These are phyloP conservation scores for Huso huso DNA, from an alignment of 2,797 vertebrate genomes.

Conservation along the genomic window DNA sequence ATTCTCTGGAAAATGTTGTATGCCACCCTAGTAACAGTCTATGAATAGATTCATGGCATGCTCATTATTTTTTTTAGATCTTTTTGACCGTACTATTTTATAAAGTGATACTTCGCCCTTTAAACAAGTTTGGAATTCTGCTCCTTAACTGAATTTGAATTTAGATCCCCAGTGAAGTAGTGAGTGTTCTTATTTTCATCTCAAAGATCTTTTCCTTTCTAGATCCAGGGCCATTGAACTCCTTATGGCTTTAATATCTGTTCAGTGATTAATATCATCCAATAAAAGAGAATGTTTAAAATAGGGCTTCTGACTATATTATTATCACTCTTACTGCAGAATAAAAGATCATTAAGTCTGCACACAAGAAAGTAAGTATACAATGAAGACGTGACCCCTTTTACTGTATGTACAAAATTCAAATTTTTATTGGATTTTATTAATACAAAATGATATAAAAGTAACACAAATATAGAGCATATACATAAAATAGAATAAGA, in stretches of 20 bases:
- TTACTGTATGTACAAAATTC: too few relatives aligned
- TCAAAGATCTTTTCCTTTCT: slow-evolving; percentile 15
- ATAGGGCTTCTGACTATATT: too few relatives aligned
- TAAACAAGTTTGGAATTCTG: slow-evolving; percentile 17
- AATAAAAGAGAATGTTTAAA: neutral
- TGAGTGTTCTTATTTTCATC: slow-evolving; percentile 12
- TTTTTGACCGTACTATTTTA: slow-evolving; percentile 12
- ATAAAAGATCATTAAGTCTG: too few relatives aligned
- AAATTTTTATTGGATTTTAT: too few relatives aligned
- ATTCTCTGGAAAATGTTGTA: slow-evolving; percentile 3
- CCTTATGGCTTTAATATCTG: slow-evolving; percentile 11
- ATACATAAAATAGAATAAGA: too few relatives aligned
- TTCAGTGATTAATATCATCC: slow-evolving; percentile 10
- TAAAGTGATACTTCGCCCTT: slow-evolving; percentile 8
- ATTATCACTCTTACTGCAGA: too few relatives aligned
- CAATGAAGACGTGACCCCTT: too few relatives aligned
- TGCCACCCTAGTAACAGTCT: slow-evolving; percentile 3
- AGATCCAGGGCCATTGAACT: slow-evolving; percentile 22
- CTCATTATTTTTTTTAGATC: slow-evolving; percentile 4
- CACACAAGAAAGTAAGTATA: too few relatives aligned
- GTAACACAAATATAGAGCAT: too few relatives aligned
- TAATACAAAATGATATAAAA: too few relatives aligned
- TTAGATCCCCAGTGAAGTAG: slow-evolving; percentile 9
- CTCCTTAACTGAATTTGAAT: slow-evolving; percentile 23
- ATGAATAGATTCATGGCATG: slow-evolving; percentile 9